Evolutionary conservation across 1,140 invertebrate species (phyloP).

Genomic region (Pogonomyrmex californicus): DNA sequence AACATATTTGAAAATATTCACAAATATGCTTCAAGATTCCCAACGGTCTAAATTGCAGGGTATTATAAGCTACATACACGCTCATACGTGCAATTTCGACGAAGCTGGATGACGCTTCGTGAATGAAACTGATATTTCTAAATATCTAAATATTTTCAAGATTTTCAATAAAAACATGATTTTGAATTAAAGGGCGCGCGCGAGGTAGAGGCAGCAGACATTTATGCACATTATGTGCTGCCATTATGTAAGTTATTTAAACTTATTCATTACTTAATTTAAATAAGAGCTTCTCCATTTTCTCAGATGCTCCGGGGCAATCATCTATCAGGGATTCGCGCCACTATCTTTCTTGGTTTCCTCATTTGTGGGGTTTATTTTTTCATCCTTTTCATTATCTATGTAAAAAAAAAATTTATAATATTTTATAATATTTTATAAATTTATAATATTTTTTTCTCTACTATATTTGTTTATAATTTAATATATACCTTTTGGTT

Average conservation of each 20-base stretch:
- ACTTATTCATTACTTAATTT: conserved; percentile 74
- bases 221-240: conserved; percentile 34
- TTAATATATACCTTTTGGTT: conserved; percentile 86
- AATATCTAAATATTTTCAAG: not conserved
- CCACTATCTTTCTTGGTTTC: conserved; percentile 89
- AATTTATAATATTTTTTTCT: conserved; percentile 85
- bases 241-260: conserved; percentile 70
- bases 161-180: conserved; percentile 41
- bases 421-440: too few species aligned
- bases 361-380: conserved; percentile 87
- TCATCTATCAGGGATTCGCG: conserved; percentile 84
- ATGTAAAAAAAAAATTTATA: not conserved
- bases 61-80: conserved; percentile 55
- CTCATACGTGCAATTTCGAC: conserved; percentile 59
- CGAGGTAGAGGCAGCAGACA: conserved; percentile 55
- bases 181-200: conserved; percentile 45
- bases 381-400: conserved; percentile 90
- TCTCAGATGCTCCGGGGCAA: conserved; percentile 46
- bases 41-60: conserved; percentile 61
- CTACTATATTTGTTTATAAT: not conserved
- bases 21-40: conserved; percentile 53
- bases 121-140: conserved; percentile 48
- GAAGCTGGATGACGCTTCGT: conserved; percentile 4
- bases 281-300: conserved; percentile 74
- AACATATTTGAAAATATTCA: conserved; percentile 37